Base-by-base conservation (phyloP, 2,888 invertebrate species). In the Drosophila emarginata region DNA sequence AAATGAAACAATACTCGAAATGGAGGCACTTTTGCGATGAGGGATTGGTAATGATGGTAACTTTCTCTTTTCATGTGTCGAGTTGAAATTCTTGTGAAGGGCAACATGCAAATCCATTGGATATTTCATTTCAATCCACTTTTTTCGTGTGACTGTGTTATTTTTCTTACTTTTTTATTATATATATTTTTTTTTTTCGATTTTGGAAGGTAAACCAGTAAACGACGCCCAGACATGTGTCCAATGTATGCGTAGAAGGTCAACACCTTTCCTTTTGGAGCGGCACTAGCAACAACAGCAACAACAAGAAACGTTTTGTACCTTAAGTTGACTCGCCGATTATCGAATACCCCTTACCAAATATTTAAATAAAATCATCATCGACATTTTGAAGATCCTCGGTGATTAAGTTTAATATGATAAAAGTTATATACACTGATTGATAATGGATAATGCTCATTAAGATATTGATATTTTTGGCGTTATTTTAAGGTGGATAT, bases 241-340 rank as follows among this genome's bases (percentile, higher is more conserved):
- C 28, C 18, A 63, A 23, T 28, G 18, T 45, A 45, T 45, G 45
- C 45, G 53, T 54, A 32, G 18, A 36, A 54, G 54, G 15, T 32
- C 11, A 36, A 32, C 88, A 80, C 88, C 88, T 88, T 88, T 88
- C 83, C 87, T 84, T 87, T 88, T 45, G 45, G 18, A 11, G 12
- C 21, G 21, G 12, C 45, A 45, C 18, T 12, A 12, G 21, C 14
- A 45, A 45, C 45, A 45, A 21, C 45, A 45, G 14, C 15, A 45
- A 18, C 21, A 45, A 45, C 21, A 45, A 21, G 4, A 45, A 45
- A 45, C 18, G 21, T 45, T 45, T 45, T 45, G 18, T 21, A 45
- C 45, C 14, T 45, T 15, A 45, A 45, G 14, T 39, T 39, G 14
- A 1, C 3, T n/a, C 5, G 21, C 21, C 45, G 45, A 45, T 45